phyloP scores from a whole-genome alignment of 1,140 invertebrate genomes.

The Ceratosolen solmsi region DNA sequence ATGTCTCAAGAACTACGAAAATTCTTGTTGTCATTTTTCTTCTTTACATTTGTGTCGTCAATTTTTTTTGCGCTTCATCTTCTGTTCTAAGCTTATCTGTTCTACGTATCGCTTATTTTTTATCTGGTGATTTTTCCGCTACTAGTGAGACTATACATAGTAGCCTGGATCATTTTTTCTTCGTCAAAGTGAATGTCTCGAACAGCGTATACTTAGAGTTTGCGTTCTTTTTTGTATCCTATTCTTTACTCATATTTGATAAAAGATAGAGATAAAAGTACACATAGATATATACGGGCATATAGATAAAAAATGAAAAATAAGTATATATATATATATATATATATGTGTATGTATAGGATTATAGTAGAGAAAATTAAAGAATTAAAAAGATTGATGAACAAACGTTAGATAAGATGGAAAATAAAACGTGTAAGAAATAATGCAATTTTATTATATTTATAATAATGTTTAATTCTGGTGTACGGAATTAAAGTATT shows the following conservation, averaged over 20 bases:
- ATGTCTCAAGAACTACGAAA: no score
- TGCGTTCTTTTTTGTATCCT: no score
- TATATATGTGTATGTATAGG: not conserved
- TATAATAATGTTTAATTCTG: no score
- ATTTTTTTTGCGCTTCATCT: slow-evolving; percentile 28
- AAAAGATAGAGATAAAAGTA: not conserved
- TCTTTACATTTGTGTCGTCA: no score
- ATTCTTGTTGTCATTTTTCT: no score
- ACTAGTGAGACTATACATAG: no score
- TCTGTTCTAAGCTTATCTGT: slow-evolving; percentile 26
- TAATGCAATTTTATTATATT: not conserved
- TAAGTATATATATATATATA: not conserved
- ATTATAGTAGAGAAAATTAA: not conserved
- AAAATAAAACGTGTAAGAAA: not conserved
- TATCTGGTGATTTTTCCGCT: not conserved
- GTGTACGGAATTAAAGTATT: no score
- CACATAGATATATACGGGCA: not conserved
- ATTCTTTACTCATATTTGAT: slow-evolving; percentile 26
- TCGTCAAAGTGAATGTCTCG: slow-evolving; percentile 12
- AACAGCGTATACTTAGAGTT: not conserved
- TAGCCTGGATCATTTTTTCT: not conserved
- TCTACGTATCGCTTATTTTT: not conserved
- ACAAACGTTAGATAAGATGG: not conserved
- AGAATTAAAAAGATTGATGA: slow-evolving; percentile 5
- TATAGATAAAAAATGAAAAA: not conserved